phyloP scores from a whole-genome alignment of 1,140 invertebrate species.

The Pectinophora gossypiella region DNA sequence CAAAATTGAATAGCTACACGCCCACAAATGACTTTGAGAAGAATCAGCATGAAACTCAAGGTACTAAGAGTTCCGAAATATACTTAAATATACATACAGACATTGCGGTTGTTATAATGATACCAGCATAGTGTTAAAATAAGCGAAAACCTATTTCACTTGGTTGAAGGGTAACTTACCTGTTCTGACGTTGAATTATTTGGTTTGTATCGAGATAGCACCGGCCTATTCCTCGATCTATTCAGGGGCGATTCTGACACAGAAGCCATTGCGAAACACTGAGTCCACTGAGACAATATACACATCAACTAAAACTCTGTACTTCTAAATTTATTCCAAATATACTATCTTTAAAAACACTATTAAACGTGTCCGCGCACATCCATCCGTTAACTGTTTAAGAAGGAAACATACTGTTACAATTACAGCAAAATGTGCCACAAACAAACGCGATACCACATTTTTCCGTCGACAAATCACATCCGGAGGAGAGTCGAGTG shows the following conservation, averaged over 20 bases:
- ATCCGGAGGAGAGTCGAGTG: constrained; percentile 59
- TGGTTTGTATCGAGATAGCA: constrained; percentile 53
- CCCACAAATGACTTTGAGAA: background rate
- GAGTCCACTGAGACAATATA: background rate
- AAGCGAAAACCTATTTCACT: no score
- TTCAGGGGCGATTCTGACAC: constrained; percentile 54
- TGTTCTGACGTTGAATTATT: constrained; percentile 37
- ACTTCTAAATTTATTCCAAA: no score
- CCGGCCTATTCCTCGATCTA: constrained; percentile 54
- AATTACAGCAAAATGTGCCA: constrained; percentile 48
- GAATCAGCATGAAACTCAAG: background rate
- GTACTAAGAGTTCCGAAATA: no score
- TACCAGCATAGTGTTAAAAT: no score
- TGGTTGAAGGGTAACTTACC: no score
- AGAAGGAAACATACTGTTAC: constrained; percentile 61
- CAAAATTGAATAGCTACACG: constrained; percentile 6
- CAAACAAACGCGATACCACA: constrained; percentile 59
- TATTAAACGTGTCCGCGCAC: background rate
- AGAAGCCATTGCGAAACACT: constrained; percentile 47
- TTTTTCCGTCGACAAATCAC: constrained; percentile 71
- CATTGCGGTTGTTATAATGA: no score
- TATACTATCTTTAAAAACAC: background rate
- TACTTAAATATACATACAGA: no score
- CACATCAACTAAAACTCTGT: constrained; percentile 3
- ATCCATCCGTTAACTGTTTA: constrained; percentile 36